A percentile compares a stretch with the other conserved stretches of the same genome.
Conservation (phyloP, 1,140 invertebrate species). For the Micrasema longulum region DNA sequence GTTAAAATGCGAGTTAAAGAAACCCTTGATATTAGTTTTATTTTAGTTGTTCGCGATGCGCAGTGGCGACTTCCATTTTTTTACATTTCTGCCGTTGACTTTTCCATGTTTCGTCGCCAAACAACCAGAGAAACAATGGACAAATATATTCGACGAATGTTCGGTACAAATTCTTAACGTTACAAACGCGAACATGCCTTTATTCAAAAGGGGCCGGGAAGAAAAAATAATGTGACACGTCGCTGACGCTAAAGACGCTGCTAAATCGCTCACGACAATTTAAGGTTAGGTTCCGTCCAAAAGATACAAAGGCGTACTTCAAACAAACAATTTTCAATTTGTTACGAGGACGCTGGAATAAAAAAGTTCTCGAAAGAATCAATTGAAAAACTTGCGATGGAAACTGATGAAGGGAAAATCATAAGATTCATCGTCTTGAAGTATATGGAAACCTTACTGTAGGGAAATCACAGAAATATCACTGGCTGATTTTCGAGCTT, state of each 20-base stretch:
- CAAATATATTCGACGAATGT: slow-evolving; percentile 40
- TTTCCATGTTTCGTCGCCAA: slow-evolving; percentile 31
- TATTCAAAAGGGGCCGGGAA: slow-evolving; percentile 21
- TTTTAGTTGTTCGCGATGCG: background rate
- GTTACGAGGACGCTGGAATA: background rate
- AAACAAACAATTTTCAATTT: slow-evolving; percentile 9
- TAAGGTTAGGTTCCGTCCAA: slow-evolving; percentile 12
- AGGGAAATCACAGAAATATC: no score
- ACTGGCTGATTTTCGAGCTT: no score
- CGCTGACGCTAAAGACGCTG: slow-evolving; percentile 50
- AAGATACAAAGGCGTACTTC: slow-evolving; percentile 2
- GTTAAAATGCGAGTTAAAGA: slow-evolving; percentile 16
- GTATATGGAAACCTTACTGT: no score
- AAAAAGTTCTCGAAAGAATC: no score
- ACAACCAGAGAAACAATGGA: slow-evolving; percentile 17
- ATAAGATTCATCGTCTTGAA: no score
- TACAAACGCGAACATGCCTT: slow-evolving; percentile 31
- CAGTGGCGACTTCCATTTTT: slow-evolving; percentile 12
- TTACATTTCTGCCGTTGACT: slow-evolving; percentile 20
- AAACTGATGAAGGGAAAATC: no score
- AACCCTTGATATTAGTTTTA: background rate
- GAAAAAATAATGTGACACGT: slow-evolving; percentile 52
- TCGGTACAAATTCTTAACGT: slow-evolving; percentile 11
- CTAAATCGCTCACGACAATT: slow-evolving; percentile 48
- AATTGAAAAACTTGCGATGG: no score